Conservation (phyloP, 2,113 vertebrate genomes). For the Andinoacara biseriatus region DNA sequence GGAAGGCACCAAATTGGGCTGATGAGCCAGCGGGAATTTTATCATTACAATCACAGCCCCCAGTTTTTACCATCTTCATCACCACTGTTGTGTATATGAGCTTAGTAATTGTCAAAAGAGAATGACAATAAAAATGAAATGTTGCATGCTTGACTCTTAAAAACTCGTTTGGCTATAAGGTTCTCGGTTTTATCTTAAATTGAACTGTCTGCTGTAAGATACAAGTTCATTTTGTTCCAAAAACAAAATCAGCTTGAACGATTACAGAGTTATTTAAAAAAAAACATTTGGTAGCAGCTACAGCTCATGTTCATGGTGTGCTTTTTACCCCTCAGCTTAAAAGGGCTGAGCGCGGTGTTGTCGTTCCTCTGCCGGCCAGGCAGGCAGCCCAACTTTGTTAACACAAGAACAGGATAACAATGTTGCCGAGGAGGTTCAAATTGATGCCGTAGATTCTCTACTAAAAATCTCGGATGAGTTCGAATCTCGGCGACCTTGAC, state of each 20-base stretch:
- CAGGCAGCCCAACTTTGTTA: too few species aligned
- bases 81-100: not conserved
- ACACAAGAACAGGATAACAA: too few species aligned
- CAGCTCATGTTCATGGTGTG: not conserved
- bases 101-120: constrained; percentile 8
- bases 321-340: too few species aligned
- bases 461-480: too few species aligned
- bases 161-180: not conserved
- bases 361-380: too few species aligned
- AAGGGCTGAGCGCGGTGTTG: too few species aligned
- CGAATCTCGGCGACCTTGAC: too few species aligned
- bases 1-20: constrained; percentile 7
- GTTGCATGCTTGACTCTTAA: not conserved
- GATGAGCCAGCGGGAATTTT: constrained; percentile 21
- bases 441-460: too few species aligned
- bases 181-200: not conserved
- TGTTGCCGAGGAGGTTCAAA: too few species aligned
- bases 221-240: not conserved
- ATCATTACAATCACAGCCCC: constrained; percentile 35
- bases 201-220: not conserved
- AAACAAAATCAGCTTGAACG: not conserved
- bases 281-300: not conserved
- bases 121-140: not conserved
- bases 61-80: constrained; percentile 32
- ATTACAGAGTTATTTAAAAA: not conserved